These are phyloP conservation scores for Cervus canadensis DNA, from an alignment of 2,113 vertebrate species.

Conservation along the genomic window DNA sequence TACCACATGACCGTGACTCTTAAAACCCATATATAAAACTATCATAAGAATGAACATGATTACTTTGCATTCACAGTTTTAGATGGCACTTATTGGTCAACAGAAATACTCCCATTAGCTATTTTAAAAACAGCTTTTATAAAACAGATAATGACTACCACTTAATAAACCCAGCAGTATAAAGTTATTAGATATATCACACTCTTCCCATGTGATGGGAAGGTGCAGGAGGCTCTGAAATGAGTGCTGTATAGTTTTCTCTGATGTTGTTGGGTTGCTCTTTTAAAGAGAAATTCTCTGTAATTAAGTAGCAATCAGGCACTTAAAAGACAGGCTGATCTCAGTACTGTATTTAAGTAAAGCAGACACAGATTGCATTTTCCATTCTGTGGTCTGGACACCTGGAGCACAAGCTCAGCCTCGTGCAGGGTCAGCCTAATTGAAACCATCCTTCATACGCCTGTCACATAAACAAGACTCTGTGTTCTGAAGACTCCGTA, in stretches of 20 bases:
- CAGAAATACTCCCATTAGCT: not conserved
- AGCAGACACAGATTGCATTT: constrained; percentile 45
- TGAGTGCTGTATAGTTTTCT: not conserved
- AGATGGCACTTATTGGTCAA: not conserved
- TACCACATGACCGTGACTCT: not conserved
- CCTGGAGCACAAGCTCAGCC: constrained; percentile 27
- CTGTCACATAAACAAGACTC: constrained; percentile 19
- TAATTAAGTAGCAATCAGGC: constrained; percentile 72
- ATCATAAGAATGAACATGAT: not conserved
- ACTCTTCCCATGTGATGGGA: not conserved
- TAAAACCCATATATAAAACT: not conserved
- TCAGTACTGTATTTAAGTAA: constrained; percentile 65
- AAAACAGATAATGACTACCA: not conserved
- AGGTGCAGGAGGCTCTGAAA: not conserved
- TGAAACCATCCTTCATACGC: constrained; percentile 23
- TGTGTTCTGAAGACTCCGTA: constrained; percentile 32
- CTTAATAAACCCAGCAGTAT: not conserved
- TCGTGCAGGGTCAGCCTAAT: not conserved
- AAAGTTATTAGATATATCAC: not conserved
- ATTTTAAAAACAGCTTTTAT: not conserved
- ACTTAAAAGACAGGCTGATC: constrained; percentile 54
- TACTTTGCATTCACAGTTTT: not conserved
- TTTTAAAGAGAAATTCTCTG: constrained; percentile 63
- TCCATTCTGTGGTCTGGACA: constrained; percentile 59
- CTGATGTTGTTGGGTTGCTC: constrained; percentile 30